These are phyloP conservation scores for Manis pentadactyla DNA, from an alignment of 2,797 vertebrate species.

Conservation along the genomic window DNA sequence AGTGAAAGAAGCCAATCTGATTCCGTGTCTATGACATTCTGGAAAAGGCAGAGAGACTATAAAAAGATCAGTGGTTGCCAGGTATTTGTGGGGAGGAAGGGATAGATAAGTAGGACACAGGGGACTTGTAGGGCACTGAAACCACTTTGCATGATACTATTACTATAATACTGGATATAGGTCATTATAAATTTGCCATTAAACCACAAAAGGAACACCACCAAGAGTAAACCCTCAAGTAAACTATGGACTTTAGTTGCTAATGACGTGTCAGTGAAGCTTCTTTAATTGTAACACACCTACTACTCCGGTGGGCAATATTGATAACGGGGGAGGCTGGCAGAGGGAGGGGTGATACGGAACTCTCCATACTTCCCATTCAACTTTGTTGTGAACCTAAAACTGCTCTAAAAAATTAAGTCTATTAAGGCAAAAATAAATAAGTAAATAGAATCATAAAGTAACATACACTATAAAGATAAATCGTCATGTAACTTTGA, in stretches of 20 bases:
- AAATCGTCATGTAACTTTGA: slow-evolving; percentile 35
- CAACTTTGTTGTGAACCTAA: neutral
- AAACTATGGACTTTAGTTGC: neutral
- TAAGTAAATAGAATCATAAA: slow-evolving; percentile 13
- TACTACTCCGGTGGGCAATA: neutral
- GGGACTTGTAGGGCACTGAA: neutral
- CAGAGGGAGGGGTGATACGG: neutral
- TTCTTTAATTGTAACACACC: neutral
- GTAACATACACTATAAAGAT: neutral
- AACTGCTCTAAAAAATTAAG: neutral
- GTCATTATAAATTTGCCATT: neutral
- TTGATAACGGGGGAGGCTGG: neutral
- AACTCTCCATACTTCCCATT: neutral
- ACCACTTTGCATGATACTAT: neutral
- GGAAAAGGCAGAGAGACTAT: neutral
- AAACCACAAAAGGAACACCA: neutral
- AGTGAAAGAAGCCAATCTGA: neutral
- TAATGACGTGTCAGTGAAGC: neutral
- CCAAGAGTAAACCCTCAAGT: neutral
- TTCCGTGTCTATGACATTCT: neutral
- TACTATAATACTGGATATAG: neutral
- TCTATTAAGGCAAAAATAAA: neutral
- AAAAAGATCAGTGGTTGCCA: neutral
- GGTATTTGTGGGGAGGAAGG: neutral
- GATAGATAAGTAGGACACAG: neutral